A percentile compares a stretch with the other conserved stretches of the same genome.
phyloP scores from a whole-genome alignment of 2,888 invertebrate species.

The Stenoptilia bipunctidactyla region DNA sequence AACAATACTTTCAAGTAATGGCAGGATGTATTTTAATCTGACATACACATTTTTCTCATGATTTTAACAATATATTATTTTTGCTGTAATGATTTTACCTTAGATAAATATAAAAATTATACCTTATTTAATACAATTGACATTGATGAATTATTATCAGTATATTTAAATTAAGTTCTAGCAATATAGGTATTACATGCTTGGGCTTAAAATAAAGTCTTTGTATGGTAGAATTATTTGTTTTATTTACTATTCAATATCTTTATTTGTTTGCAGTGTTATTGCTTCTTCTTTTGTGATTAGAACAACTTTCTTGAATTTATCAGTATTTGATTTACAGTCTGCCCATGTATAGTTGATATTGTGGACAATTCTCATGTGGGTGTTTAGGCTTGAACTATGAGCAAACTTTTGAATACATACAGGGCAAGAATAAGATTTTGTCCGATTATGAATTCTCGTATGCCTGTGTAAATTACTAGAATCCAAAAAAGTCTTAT shows the following conservation, averaged over 20 bases:
- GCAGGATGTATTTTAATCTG: background rate
- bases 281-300: too few species aligned
- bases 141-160: background rate
- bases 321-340: too few species aligned
- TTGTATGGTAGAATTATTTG: constrained; percentile 13
- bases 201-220: constrained; percentile 22
- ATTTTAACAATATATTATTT: constrained; percentile 1
- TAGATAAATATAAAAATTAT: background rate
- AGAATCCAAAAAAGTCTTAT: constrained; percentile 40
- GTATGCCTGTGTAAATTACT: constrained; percentile 45
- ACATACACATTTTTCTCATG: constrained; percentile 2
- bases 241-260: too few species aligned
- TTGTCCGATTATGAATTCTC: constrained; percentile 51
- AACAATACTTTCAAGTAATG: background rate
- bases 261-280: too few species aligned
- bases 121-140: background rate
- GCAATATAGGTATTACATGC: constrained; percentile 10
- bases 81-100: background rate
- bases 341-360: too few species aligned
- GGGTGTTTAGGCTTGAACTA: constrained; percentile 57
- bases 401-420: constrained; percentile 51
- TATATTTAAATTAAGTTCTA: constrained; percentile 6
- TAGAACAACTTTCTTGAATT: too few species aligned
- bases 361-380: constrained; percentile 51
- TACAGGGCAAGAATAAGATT: constrained; percentile 48